These are phyloP conservation scores for Pelochelys cantorii DNA, from an alignment of 2,797 vertebrate genomes.

Conservation along the genomic window DNA sequence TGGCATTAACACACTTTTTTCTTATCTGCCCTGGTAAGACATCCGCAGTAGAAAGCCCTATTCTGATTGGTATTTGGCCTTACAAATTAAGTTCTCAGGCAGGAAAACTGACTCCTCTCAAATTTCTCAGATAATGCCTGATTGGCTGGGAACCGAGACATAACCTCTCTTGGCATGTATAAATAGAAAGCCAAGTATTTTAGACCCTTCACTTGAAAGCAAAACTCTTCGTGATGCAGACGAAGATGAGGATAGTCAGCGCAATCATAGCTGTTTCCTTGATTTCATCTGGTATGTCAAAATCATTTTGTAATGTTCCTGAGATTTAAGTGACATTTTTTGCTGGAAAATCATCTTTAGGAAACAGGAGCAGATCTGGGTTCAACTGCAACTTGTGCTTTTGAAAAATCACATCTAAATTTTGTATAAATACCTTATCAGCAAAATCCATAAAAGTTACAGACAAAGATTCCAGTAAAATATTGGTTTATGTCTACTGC, in stretches of 20 bases:
- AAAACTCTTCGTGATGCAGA: not conserved
- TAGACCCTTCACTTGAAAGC: not conserved
- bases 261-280: not conserved
- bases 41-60: not conserved
- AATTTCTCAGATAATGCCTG: not conserved
- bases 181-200: constrained; percentile 15
- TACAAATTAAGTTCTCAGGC: not conserved
- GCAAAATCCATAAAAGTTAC: not conserved
- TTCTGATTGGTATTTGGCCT: not conserved
- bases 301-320: not conserved
- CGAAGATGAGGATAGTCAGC: constrained; percentile 19
- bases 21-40: not conserved
- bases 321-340: not conserved
- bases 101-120: not conserved
- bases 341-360: not conserved
- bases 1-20: not conserved
- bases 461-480: not conserved
- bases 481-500: not conserved
- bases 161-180: not conserved
- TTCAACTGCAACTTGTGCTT: not conserved
- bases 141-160: constrained; percentile 11
- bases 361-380: not conserved
- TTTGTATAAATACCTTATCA: rapidly evolving
- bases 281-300: constrained; percentile 68
- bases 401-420: not conserved